Base-by-base conservation (phyloP, 2,797 vertebrate species). In the Apodemus agrarius region DNA sequence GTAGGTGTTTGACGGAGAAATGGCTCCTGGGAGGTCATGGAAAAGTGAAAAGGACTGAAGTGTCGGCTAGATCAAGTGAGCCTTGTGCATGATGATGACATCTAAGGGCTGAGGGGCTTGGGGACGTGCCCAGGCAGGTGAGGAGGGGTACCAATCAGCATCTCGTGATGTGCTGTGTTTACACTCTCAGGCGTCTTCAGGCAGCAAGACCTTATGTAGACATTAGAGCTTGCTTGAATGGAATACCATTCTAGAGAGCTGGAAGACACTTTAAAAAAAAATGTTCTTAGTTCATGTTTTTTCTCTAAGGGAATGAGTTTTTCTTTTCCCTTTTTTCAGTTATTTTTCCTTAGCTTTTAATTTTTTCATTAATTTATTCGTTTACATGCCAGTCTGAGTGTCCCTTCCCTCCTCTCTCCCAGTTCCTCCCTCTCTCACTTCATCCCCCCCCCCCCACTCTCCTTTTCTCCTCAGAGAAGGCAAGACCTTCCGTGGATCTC, bases 271-370 rank as follows among this genome's bases (percentile, higher is more conserved):
- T n/a, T n/a, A n/a, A n/a, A n/a, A n/a, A n/a, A n/a, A n/a, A n/a
- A n/a, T 37, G 11, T 92, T 72, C 91, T 95, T 74, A 95, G 82
- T 91, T 85, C 40, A 63, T 69, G 7, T 14, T 88, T 43, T 43
- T 93, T 92, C 43, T 96, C 12, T 40, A 75, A 31, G 37, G 57
- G 69, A n/a, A 19, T 9, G 40, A 43, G n/a, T 31, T 75, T 95
- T 63, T 57, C 19, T 52, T 74, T 95, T 67, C n/a, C 16, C 82
- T 13, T 10, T 90, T 52, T 75, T 75, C 16, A 75, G 29, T 69
- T 89, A 86, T 5, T 46, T 37, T 52, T 12, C 76, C 6, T 69
- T 26, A 76, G 49, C 8, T 94, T 93, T 40, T 54, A 34, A 67
- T 67, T 67, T 67, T 67, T 67, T 67, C 31, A 67, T 34, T 67